Percentiles rank a stretch among this genome's conserved stretches.
Conservation (phyloP, 1,140 invertebrate genomes). For the Leptonema lineaticorne region DNA sequence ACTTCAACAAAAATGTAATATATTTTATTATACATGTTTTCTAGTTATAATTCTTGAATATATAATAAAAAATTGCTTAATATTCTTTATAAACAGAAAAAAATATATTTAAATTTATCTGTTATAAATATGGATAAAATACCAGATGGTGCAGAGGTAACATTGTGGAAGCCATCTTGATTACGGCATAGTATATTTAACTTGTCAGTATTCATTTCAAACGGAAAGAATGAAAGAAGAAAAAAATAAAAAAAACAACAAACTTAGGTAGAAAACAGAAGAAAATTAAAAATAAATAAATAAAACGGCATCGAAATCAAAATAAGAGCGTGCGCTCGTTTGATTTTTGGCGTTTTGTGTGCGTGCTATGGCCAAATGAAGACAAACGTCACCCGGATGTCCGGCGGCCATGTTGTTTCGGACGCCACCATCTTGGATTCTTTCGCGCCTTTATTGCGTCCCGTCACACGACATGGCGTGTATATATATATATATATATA, state of each 20-base stretch:
- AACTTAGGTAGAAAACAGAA: not conserved
- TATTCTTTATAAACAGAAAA: too few relatives aligned
- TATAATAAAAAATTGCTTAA: too few relatives aligned
- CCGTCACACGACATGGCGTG: slow-evolving; percentile 27
- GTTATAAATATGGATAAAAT: too few relatives aligned
- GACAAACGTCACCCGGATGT: slow-evolving; percentile 29
- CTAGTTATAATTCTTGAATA: too few relatives aligned
- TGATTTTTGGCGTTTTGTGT: too few relatives aligned
- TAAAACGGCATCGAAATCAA: too few relatives aligned
- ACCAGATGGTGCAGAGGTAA: too few relatives aligned
- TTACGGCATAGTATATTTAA: not conserved
- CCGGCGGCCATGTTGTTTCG: slow-evolving; percentile 27
- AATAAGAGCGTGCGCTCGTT: not conserved
- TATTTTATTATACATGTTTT: too few relatives aligned
- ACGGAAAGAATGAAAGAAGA: not conserved
- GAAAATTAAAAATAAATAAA: slow-evolving; percentile 13
- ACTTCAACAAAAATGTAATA: too few relatives aligned
- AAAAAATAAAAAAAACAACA: too few relatives aligned
- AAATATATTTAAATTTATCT: too few relatives aligned
- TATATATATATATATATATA: not conserved
- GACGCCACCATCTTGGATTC: slow-evolving; percentile 31
- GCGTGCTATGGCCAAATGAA: slow-evolving; percentile 23
- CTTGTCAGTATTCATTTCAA: slow-evolving; percentile 7
- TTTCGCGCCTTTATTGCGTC: slow-evolving; percentile 25
- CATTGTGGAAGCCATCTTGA: not conserved